Evolutionary conservation across 2,797 vertebrate species (phyloP).

Genomic region (Typhlichthys eigenmanni): DNA sequence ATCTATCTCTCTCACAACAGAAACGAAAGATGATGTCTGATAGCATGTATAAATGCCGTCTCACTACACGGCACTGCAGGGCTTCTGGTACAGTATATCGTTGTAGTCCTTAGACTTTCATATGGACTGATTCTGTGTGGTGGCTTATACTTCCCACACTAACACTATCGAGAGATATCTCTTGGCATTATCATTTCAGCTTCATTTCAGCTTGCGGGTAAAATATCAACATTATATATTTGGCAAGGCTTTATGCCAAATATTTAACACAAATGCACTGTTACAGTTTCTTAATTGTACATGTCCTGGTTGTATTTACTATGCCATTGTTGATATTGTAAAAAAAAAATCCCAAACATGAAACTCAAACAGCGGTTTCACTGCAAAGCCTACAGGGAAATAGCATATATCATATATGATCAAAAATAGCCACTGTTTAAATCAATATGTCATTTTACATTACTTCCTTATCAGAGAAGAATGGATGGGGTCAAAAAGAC

Average conservation of each 20-base stretch:
- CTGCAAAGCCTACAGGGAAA: constrained; percentile 45
- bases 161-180: no score
- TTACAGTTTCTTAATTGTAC: constrained; percentile 29
- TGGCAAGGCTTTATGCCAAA: background rate
- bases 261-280: constrained; percentile 35
- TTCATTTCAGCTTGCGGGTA: no score
- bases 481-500: constrained; percentile 19
- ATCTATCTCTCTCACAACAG: no score
- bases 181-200: no score
- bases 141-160: no score
- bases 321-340: constrained; percentile 17
- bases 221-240: no score
- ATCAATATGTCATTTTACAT: constrained; percentile 73
- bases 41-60: no score
- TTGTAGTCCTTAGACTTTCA: no score
- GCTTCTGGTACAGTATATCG: no score
- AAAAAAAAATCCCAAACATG: constrained; percentile 15
- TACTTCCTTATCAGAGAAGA: constrained; percentile 50
- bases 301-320: constrained; percentile 11
- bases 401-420: constrained; percentile 56
- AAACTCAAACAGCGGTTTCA: constrained; percentile 50
- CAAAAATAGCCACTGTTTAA: constrained; percentile 61
- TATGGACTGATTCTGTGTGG: no score
- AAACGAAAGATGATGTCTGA: no score
- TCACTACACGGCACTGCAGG: no score